A percentile compares a stretch with the other conserved stretches of the same genome.
Evolutionary conservation across 2,113 vertebrate species (phyloP).

Genomic region (Geococcyx californianus): DNA sequence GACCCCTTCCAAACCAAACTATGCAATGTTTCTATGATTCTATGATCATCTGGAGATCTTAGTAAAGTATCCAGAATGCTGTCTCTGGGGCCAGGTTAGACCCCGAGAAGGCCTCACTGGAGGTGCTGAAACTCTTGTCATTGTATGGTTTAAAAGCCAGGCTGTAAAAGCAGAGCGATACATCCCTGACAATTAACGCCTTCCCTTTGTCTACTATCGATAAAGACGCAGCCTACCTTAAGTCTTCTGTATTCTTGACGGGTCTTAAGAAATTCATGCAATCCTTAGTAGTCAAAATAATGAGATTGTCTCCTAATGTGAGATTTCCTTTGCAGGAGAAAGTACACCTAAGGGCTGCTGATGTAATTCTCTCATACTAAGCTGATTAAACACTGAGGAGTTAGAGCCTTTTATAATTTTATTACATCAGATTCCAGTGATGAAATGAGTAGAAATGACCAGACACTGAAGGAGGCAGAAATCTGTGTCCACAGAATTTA

Average conservation of each 20-base stretch:
- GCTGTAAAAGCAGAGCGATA: neutral
- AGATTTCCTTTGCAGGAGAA: constrained; percentile 59
- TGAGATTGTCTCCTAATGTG: constrained; percentile 55
- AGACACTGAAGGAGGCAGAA: constrained; percentile 35
- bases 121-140: neutral
- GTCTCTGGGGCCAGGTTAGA: neutral
- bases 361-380: constrained; percentile 72
- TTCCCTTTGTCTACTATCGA: neutral
- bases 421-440: constrained; percentile 72
- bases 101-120: neutral
- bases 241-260: neutral
- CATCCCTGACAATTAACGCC: neutral
- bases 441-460: constrained; percentile 67
- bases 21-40: neutral
- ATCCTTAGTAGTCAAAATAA: constrained; percentile 66
- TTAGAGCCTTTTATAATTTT: constrained; percentile 72
- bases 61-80: neutral
- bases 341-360: constrained; percentile 67
- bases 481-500: constrained; percentile 3
- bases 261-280: constrained; percentile 26
- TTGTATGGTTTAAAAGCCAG: neutral
- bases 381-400: constrained; percentile 72
- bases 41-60: neutral
- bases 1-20: no score
- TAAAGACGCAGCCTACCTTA: neutral